Base-by-base conservation (phyloP, 2,888 invertebrate genomes). In the Aplocera efformata region DNA sequence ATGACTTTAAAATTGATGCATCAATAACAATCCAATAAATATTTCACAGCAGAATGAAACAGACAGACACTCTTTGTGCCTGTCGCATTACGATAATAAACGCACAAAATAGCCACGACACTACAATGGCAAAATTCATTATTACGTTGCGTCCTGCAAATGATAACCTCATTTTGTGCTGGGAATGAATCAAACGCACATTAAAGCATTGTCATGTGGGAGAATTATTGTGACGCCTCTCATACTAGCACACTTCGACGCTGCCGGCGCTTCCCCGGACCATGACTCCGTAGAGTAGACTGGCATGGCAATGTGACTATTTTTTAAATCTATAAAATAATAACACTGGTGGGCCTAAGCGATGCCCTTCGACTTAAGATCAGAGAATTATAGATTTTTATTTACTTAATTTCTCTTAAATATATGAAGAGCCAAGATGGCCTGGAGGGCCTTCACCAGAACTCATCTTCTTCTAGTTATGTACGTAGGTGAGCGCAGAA, bases 141-240 rank as follows among this genome's bases (percentile, higher is more conserved):
- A 77, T 65, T 70, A 72, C 75, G 67, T 52, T 52, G 56, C 60
- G 62, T 63, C 67, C 79, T 84, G 84, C 74, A 67, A 75, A 82
- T 86, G 86, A 86, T 85, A 85, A 84, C 82, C 84, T 85, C 83
- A 85, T 85, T 81, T 82, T 76, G 73, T 71, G 71, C 71, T 45
- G 68, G 67, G 77, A 79, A 86, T 86, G 85, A 86, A 85, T 88
- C 86, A 88, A 86, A 83, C 79, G 75, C 76, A 79, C 76, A 82
- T 83, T 83, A 83, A 77, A 85, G 80, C 85, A 84, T 86, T 85
- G 86, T 86, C 86, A 83, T 73, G 72, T 72, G 65, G 72, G 82
- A 84, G 83, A 86, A 81, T 85, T 86, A 85, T 88, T 84, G 84
- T 88, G 86, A 86, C 82, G 79, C 71, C 79, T 78, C 82, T 81